Percentiles rank a stretch among this genome's conserved stretches.
phyloP scores from a whole-genome alignment of 2,797 vertebrate genomes.

The Poecilia wingei region DNA sequence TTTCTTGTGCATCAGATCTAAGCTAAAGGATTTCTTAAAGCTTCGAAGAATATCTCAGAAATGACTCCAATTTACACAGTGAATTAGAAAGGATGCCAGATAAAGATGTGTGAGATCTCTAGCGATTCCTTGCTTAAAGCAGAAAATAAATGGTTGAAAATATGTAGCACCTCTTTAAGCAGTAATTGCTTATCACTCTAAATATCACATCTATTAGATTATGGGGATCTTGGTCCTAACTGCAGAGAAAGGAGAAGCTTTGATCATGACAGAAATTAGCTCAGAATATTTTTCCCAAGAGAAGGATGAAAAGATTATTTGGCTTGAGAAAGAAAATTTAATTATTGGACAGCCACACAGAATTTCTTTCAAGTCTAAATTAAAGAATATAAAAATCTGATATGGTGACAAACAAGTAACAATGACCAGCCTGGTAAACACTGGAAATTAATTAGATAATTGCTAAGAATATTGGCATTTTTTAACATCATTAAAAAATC shows the following conservation, averaged over 20 bases:
- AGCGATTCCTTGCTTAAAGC: neutral
- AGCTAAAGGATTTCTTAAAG: neutral
- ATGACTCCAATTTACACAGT: neutral
- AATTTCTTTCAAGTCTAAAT: neutral
- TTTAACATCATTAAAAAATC: neutral
- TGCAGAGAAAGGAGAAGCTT: neutral
- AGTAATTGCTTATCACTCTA: neutral
- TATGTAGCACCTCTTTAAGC: neutral
- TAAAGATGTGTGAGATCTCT: neutral
- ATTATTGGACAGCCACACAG: neutral
- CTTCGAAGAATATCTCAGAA: neutral
- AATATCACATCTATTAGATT: neutral
- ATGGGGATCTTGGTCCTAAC: neutral
- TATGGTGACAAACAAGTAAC: neutral
- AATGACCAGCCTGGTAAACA: neutral
- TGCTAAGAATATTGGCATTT: neutral
- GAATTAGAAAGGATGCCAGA: neutral
- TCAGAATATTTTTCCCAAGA: neutral
- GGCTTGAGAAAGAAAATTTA: neutral
- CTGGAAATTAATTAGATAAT: neutral
- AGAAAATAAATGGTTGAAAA: neutral
- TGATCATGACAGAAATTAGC: neutral
- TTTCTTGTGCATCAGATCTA: neutral
- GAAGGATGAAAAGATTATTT: slow-evolving; percentile 4
- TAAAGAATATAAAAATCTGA: neutral